Evolutionary conservation across 2,113 vertebrate genomes (phyloP), one percentile per base, ranked within the genome.

Genomic region (Ancistrus triradiatus): DNA sequence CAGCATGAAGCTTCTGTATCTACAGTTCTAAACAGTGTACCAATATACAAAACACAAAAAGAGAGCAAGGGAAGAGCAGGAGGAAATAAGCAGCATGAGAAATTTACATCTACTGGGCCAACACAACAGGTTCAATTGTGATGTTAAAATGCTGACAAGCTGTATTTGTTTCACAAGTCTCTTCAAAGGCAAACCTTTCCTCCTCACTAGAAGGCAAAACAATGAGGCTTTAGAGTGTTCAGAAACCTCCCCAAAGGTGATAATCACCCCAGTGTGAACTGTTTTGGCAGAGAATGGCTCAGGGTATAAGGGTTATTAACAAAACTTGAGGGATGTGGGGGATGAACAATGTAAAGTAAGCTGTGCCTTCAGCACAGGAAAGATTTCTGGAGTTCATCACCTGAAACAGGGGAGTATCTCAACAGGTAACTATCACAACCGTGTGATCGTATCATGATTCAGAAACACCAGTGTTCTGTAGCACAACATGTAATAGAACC

Each of bases 181-280:
- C 59, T 69, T 69, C 58, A 69, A 69, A 69, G 58, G 58, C 52
- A 15, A 56, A 50, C 37, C 40, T 38, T n/a, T n/a, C n/a, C n/a
- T 21, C 24, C 15, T 57, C 60, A 1, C 35, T 43, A 63, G 24
- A 53, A 63, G 44, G 53, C 40, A 15, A 56, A 69, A 69, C 66
- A 62, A 69, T 63, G 52, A 58, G 44, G 31, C 59, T 52, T 63
- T 50, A 35, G 48, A 40, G 66, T 52, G 35, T 28, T 59, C 33
- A 6, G 3, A 43, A 25, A 24, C 44, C 47, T 47, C 27, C 42
- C 11, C 17, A 10, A 63, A 68, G 47, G 48, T 53, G 40, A 59
- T 48, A 63, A 63, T 68, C 47, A 67, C 25, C 28, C n/a, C 40
- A 47, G 44, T 58, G 13, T 62, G 31, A 68, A 48, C 38, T 31